These are phyloP conservation scores for Boleophthalmus pectinirostris DNA, from an alignment of 2,113 vertebrate genomes.

Conservation along the genomic window DNA sequence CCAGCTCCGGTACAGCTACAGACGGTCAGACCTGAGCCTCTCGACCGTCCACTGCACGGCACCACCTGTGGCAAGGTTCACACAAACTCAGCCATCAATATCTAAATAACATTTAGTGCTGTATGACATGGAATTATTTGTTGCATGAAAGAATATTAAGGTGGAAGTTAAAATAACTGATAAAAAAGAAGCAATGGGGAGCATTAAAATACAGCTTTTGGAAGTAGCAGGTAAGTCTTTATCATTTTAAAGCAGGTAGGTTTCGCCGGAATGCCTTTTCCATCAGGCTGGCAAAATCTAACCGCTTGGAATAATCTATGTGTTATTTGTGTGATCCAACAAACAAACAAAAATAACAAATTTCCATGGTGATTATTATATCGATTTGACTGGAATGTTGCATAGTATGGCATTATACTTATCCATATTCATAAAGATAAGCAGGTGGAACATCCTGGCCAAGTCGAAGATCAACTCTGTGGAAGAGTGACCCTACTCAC, in stretches of 20 bases:
- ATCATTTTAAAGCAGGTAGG: background rate
- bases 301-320: background rate
- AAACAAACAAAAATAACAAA: background rate
- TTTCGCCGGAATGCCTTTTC: background rate
- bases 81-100: background rate
- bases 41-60: slow-evolving; percentile 9
- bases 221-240: background rate
- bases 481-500: too few species aligned
- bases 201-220: background rate
- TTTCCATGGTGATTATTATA: too few species aligned
- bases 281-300: background rate
- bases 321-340: background rate
- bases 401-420: too few species aligned
- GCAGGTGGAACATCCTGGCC: too few species aligned
- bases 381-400: too few species aligned
- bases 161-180: background rate
- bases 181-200: background rate
- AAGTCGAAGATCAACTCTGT: too few species aligned
- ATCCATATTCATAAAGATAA: too few species aligned
- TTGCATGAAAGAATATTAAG: too few species aligned
- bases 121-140: too few species aligned
- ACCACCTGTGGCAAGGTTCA: slow-evolving; percentile 35
- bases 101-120: too few species aligned
- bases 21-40: slow-evolving; percentile 18
- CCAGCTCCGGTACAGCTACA: slow-evolving; percentile 40